Base-by-base conservation (phyloP, 2,888 invertebrate genomes). In the Sepioteuthis lessoniana region DNA sequence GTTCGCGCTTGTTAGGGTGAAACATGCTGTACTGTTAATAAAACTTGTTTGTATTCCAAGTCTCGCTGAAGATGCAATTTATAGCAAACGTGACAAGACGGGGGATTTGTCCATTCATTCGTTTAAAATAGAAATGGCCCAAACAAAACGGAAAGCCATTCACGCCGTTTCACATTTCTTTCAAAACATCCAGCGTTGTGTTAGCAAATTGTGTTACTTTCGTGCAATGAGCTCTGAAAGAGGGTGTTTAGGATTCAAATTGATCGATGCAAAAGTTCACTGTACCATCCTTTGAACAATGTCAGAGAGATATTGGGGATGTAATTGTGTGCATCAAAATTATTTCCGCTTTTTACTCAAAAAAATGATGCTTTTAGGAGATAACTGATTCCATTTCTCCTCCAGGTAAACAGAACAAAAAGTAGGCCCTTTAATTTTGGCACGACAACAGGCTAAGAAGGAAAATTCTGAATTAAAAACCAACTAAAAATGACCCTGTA, bases 141-240 rank as follows among this genome's bases (percentile, higher is more conserved):
- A n/a, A 76, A 76, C n/a, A 76, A 76, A 19, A 16, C 8, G 35
- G n/a, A 76, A n/a, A 76, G 10, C 4, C n/a, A 76, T 35, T n/a
- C 16, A 3, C n/a, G 2, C 0, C 76, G 1, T n/a, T 16, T n/a
- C 7, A 0, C 4, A 10, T 76, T 76, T 7, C 0, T 1, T 28
- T 19, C 76, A 8, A 76, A n/a, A 8, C 13, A 76, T n/a, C n/a
- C n/a, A 13, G 76, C 31, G 10, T 31, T n/a, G n/a, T 76, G 31
- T 31, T 76, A n/a, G 19, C 31, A 76, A 76, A 76, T 76, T 76
- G 76, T 76, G 76, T 76, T 31, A 76, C n/a, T 76, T 76, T 31
- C 76, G 31, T 31, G n/a, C 13, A 76, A n/a, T 76, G 76, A n/a
- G n/a, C 8, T n/a, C 76, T 2, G 0, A 31, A 8, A n/a, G 0